Evolutionary conservation across 2,888 invertebrate genomes (phyloP), one percentile per base, ranked within the genome.

Genomic region (Anagyrus pseudococci): DNA sequence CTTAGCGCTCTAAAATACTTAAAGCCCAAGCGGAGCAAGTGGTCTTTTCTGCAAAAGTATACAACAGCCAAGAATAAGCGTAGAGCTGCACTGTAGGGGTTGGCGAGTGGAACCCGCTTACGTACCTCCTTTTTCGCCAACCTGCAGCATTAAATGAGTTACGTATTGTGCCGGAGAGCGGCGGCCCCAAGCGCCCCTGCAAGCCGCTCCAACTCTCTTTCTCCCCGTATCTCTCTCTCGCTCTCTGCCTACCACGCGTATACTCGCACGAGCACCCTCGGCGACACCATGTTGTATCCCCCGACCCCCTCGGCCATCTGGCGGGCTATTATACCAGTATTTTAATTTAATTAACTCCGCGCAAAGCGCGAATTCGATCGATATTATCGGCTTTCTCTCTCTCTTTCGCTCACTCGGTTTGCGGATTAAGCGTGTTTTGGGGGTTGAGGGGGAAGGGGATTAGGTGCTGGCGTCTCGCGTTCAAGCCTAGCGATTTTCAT

Each of bases 301-400:
- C 72, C 75, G 72, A 71, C 37, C 54, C 64, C 69, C 58, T 62
- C 69, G 69, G 78, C 79, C 79, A 79, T 79, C 79, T 79, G 78
- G 76, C 77, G 60, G 70, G 74, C 78, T 78, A 79, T 79, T 78
- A 79, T 76, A 79, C 75, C 75, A 79, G 78, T 79, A 79, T 80
- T 80, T 80, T 79, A 78, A 79, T 79, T 79, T 79, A 79, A 80
- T 80, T 79, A 78, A 79, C 79, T 79, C 72, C 71, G 70, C 74
- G 72, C 70, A 72, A 72, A 67, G 70, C 70, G 68, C 73, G 71
- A 72, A 72, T 75, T 72, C 74, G 75, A 78, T 79, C 77, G 78
- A 80, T 79, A 78, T 79, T 80, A 80, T 80, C 77, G 74, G 77
- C 73, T 75, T n/a, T n/a, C n/a, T n/a, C n/a, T n/a, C n/a, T n/a